Evolutionary conservation across 2,888 invertebrate genomes (phyloP).

Genomic region (Drosophila aldrichi): DNA sequence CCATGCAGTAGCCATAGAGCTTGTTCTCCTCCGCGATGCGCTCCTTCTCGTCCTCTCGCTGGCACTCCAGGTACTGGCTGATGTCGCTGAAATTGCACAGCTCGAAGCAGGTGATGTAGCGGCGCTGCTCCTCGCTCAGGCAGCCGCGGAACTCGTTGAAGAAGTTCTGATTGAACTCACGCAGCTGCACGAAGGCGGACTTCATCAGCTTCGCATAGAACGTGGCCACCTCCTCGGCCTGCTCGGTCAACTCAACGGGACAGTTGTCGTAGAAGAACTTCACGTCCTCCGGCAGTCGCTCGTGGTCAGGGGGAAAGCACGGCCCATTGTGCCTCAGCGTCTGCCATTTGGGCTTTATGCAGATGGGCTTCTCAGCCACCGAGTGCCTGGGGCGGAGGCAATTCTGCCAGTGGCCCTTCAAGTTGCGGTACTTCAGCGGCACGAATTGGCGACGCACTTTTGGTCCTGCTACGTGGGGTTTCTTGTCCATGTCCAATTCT

Average conservation of each 20-base stretch:
- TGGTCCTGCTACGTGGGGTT: not conserved
- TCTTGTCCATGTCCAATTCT: not conserved
- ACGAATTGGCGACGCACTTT: not conserved
- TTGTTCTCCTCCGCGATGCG: not conserved
- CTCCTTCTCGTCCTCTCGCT: not conserved
- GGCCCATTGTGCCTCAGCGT: slow-evolving; percentile 37
- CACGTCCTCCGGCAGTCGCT: slow-evolving; percentile 16
- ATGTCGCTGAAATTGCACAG: slow-evolving; percentile 26
- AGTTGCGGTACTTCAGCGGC: not conserved
- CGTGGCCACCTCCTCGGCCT: slow-evolving; percentile 40
- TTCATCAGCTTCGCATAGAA: slow-evolving; percentile 26
- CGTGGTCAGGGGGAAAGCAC: slow-evolving; percentile 12
- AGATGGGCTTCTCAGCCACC: not conserved
- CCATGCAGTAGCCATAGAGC: slow-evolving; percentile 4
- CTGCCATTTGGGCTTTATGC: slow-evolving; percentile 16
- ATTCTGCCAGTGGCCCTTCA: not conserved
- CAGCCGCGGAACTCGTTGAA: slow-evolving; percentile 24
- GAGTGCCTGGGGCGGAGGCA: not conserved
- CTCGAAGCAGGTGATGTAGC: slow-evolving; percentile 2
- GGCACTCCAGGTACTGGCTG: not conserved
- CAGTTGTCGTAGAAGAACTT: slow-evolving; percentile 14
- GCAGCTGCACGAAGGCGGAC: not conserved
- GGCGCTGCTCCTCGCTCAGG: slow-evolving; percentile 2
- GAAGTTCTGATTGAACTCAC: slow-evolving; percentile 26
- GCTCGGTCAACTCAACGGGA: slow-evolving; percentile 14